phyloP scores from a whole-genome alignment of 1,140 invertebrate species.

The Paracyclopina nana region DNA sequence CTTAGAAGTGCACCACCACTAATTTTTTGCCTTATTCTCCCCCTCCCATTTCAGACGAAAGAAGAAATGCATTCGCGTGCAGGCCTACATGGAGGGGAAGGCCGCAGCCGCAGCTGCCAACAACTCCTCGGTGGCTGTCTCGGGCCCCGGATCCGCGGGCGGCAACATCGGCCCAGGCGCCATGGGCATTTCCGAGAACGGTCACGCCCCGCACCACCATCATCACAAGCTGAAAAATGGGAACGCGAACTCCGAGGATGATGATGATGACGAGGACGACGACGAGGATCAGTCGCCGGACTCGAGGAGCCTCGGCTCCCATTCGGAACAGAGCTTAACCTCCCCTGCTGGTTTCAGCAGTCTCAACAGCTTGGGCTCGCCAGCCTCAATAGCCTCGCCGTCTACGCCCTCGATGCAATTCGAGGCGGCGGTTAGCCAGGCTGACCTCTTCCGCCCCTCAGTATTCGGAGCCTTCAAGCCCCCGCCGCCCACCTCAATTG shows the following conservation, averaged over 20 bases:
- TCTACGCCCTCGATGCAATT: slow-evolving; percentile 3
- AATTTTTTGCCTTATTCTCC: too few species aligned
- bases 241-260: slow-evolving; percentile 5
- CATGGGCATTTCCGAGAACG: background rate
- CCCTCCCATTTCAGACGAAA: slow-evolving; percentile 27
- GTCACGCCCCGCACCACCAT: too few species aligned
- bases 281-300: background rate
- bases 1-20: too few species aligned
- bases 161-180: background rate
- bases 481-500: background rate
- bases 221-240: too few species aligned
- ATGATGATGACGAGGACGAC: slow-evolving; percentile 4
- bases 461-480: slow-evolving; percentile 2
- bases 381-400: slow-evolving; percentile 14
- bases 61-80: slow-evolving; percentile 30
- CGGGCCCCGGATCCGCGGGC: background rate
- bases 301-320: background rate
- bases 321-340: slow-evolving; percentile 3
- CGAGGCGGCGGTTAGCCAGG: too few species aligned
- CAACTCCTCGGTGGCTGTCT: background rate
- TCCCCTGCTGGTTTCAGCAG: slow-evolving; percentile 13
- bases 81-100: slow-evolving; percentile 13
- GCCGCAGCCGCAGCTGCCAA: background rate
- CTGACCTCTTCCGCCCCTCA: background rate
- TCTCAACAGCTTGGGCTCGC: slow-evolving; percentile 14